Conservation (phyloP, 1,140 invertebrate species). For the Helicoverpa zea region DNA sequence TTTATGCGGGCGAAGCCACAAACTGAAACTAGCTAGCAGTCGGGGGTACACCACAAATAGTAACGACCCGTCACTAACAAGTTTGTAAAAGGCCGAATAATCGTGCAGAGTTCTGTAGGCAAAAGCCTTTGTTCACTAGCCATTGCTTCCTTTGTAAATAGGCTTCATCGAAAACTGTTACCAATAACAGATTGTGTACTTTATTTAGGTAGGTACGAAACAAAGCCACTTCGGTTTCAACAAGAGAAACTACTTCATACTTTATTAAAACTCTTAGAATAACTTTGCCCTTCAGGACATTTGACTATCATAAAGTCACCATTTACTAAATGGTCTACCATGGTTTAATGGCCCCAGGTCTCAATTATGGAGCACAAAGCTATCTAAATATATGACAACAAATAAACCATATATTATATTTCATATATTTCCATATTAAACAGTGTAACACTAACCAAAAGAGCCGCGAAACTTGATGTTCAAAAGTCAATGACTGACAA, state of each 20-base stretch:
- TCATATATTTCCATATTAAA: too few species aligned
- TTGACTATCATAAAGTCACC: too few species aligned
- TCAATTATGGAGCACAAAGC: too few species aligned
- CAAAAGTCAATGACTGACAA: slow-evolving; percentile 30
- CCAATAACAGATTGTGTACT: neutral
- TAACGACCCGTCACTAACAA: slow-evolving; percentile 33
- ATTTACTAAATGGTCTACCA: too few species aligned
- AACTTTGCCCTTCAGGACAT: too few species aligned
- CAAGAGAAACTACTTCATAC: too few species aligned
- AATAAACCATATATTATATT: too few species aligned
- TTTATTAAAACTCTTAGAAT: too few species aligned
- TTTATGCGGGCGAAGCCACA: slow-evolving; percentile 24
- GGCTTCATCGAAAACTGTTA: neutral
- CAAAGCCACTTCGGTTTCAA: too few species aligned
- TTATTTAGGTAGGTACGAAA: too few species aligned
- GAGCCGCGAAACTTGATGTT: slow-evolving; percentile 19
- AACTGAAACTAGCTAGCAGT: slow-evolving; percentile 4
- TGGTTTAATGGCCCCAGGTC: too few species aligned
- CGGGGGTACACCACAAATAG: slow-evolving; percentile 41
- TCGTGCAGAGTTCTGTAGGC: neutral
- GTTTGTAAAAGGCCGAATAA: slow-evolving; percentile 25
- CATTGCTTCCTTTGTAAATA: neutral
- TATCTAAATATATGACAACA: too few species aligned
- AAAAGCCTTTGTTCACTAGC: neutral
- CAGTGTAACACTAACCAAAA: neutral